Percentiles rank a stretch among this genome's conserved stretches.
Evolutionary conservation across 2,113 vertebrate genomes (phyloP).

Genomic region (Etheostoma spectabile): DNA sequence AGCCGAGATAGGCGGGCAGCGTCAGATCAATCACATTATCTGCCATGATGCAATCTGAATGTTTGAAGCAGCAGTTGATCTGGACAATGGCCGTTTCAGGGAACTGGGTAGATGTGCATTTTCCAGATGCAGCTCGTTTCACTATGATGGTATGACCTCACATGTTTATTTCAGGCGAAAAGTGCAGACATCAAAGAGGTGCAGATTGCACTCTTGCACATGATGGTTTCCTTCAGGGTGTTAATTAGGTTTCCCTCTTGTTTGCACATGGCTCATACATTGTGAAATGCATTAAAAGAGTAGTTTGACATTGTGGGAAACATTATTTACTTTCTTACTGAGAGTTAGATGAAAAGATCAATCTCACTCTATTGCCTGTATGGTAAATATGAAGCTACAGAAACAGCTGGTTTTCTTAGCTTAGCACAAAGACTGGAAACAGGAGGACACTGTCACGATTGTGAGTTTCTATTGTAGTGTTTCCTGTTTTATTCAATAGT

Average conservation of each 20-base stretch:
- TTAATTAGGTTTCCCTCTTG: slow-evolving; percentile 17
- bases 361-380: background rate
- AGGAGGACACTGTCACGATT: background rate
- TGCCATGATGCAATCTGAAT: slow-evolving; percentile 53
- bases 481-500: too few species aligned
- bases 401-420: background rate
- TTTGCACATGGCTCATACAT: slow-evolving; percentile 1
- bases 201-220: slow-evolving; percentile 4
- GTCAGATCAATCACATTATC: slow-evolving; percentile 66
- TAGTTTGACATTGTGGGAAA: background rate
- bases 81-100: slow-evolving; percentile 11
- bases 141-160: slow-evolving; percentile 37
- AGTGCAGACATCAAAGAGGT: slow-evolving; percentile 30
- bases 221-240: slow-evolving; percentile 6
- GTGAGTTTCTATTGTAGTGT: too few species aligned
- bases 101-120: slow-evolving; percentile 11
- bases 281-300: background rate
- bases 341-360: background rate
- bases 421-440: background rate
- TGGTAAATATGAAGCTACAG: background rate
- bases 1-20: slow-evolving; percentile 43
- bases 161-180: background rate
- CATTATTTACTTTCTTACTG: background rate
- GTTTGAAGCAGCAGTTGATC: slow-evolving; percentile 42
- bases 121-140: slow-evolving; percentile 4